Evolutionary conservation across 2,888 invertebrate species (phyloP).

Genomic region (Amphipoea oculea): DNA sequence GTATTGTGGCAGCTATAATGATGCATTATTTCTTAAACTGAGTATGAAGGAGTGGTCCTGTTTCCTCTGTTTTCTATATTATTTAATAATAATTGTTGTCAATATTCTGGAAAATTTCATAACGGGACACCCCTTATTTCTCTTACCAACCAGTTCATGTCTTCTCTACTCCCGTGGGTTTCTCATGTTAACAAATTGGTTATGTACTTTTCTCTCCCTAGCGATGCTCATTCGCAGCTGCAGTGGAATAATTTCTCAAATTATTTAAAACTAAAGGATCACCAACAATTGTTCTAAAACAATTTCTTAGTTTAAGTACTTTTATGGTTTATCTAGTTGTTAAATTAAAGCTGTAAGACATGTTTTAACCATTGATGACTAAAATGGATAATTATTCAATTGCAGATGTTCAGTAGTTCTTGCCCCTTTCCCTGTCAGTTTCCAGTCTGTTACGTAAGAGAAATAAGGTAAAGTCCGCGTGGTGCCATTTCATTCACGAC

Average conservation of each 20-base stretch:
- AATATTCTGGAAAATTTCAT: constrained; percentile 88
- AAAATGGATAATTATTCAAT: constrained; percentile 88
- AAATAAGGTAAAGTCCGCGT: constrained; percentile 82
- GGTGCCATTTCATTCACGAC: constrained; percentile 70
- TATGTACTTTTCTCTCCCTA: constrained; percentile 86
- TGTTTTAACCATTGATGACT: constrained; percentile 91
- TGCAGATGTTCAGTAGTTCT: constrained; percentile 84
- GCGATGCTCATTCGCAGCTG: constrained; percentile 87
- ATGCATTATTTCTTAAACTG: constrained; percentile 23
- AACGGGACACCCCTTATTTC: constrained; percentile 88
- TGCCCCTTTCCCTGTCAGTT: constrained; percentile 79
- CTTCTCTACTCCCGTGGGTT: constrained; percentile 68
- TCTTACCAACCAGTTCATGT: constrained; percentile 82
- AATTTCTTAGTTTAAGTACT: constrained; percentile 76
- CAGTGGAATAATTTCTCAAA: constrained; percentile 88
- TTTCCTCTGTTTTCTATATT: constrained; percentile 58
- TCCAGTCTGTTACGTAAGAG: constrained; percentile 83
- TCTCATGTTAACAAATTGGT: constrained; percentile 74
- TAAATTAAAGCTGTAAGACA: constrained; percentile 87
- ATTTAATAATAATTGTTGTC: constrained; percentile 57
- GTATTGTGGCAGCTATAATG: constrained; percentile 19
- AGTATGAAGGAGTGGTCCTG: constrained; percentile 60
- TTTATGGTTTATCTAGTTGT: constrained; percentile 81
- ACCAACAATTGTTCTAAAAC: constrained; percentile 80
- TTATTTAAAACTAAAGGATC: constrained; percentile 80